Conservation (phyloP, 1,140 invertebrate genomes). For the Nautilus pompilius region DNA sequence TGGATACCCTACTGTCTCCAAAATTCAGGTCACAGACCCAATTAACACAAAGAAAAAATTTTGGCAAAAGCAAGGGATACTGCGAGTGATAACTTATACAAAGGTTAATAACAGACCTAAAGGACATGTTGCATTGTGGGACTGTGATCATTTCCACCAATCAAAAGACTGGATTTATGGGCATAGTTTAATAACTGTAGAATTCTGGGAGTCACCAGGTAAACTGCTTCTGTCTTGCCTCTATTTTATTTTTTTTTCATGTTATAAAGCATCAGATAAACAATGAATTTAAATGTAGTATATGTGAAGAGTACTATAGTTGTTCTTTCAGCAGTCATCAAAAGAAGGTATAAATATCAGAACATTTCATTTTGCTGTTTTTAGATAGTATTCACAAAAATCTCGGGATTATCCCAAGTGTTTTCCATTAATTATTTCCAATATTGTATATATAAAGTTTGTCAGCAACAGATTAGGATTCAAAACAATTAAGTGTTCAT, state of each 20-base stretch:
- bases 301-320: too few species aligned
- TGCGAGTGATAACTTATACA: constrained; percentile 46
- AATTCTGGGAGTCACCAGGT: constrained; percentile 54
- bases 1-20: constrained; percentile 45
- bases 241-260: neutral
- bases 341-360: too few species aligned
- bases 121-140: constrained; percentile 51
- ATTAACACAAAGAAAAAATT: constrained; percentile 40
- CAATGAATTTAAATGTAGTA: too few species aligned
- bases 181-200: constrained; percentile 43
- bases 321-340: too few species aligned
- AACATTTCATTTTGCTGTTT: too few species aligned
- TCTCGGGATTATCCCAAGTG: too few species aligned
- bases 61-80: constrained; percentile 43
- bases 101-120: constrained; percentile 37
- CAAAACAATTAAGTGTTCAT: too few species aligned
- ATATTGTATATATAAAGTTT: too few species aligned
- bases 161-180: constrained; percentile 41
- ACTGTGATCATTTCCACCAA: constrained; percentile 48
- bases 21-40: constrained; percentile 36
- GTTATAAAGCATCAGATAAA: too few species aligned
- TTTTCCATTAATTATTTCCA: too few species aligned
- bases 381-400: too few species aligned
- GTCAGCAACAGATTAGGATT: too few species aligned
- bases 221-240: constrained; percentile 4